Evolutionary conservation across 2,888 invertebrate genomes (phyloP).

Genomic region (Tryphoninae sp.): DNA sequence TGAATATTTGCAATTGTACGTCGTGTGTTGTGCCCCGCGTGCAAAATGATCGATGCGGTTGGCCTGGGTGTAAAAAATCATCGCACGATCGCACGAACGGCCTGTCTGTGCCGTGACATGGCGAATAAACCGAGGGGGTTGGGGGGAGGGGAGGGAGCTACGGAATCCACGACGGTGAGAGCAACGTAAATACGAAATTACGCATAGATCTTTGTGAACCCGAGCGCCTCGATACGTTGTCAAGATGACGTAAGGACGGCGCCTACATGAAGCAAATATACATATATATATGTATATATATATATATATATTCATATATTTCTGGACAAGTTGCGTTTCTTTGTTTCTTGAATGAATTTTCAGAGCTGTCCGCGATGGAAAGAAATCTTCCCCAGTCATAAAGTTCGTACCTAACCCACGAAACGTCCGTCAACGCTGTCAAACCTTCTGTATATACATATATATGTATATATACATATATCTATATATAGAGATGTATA

Average conservation of each 20-base stretch:
- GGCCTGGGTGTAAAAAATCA: slow-evolving; percentile 1
- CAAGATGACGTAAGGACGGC: slow-evolving; percentile 65
- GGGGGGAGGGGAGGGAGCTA: background rate
- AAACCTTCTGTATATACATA: slow-evolving; percentile 30
- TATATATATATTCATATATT: background rate
- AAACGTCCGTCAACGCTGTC: slow-evolving; percentile 62
- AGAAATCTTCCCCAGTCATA: background rate
- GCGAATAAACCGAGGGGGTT: slow-evolving; percentile 36
- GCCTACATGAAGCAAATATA: slow-evolving; percentile 26
- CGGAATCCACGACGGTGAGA: background rate
- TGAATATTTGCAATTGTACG: background rate
- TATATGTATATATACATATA: background rate
- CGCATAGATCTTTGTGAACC: slow-evolving; percentile 27
- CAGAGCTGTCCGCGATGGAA: background rate
- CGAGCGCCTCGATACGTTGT: slow-evolving; percentile 56
- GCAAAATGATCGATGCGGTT: slow-evolving; percentile 43
- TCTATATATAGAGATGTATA: background rate
- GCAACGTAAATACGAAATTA: slow-evolving; percentile 23
- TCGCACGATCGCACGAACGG: background rate
- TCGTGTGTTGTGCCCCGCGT: slow-evolving; percentile 34
- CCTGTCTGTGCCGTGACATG: slow-evolving; percentile 44
- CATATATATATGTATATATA: background rate
- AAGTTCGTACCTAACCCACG: slow-evolving; percentile 49
- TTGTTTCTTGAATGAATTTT: slow-evolving; percentile 5
- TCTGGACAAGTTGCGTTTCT: background rate